Evolutionary conservation across 2,113 vertebrate species (phyloP), one percentile per base, ranked within the genome.

Genomic region (Tangachromis dhanisi): DNA sequence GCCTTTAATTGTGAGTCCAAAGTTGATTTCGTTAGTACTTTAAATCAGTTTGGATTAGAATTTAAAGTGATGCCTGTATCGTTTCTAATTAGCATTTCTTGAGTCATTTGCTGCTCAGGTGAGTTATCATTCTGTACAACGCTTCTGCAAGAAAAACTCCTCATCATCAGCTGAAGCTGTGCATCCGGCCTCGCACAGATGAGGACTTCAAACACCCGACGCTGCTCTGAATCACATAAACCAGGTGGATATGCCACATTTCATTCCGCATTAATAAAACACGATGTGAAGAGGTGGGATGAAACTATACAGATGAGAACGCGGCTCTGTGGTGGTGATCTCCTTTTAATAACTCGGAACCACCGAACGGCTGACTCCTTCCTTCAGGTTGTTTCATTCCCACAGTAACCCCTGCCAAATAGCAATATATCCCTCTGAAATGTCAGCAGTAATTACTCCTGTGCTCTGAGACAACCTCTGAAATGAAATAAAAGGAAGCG

Each of bases 371-470:
- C 54, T 80, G 76, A 91, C 88, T 88, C 66, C 85, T 47, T 87
- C 55, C 89, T 66, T 78, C 80, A 85, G 90, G 88, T 90, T 80
- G 47, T 88, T 82, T 88, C 68, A 91, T 90, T 88, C 86, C 88
- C 83, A 85, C 85, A 81, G 81, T 84, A 83, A 85, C 42, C 51
- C 83, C 86, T 85, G 38, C 90, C 93, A 93, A 91, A 93, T 84
- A 89, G 92, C 83, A 93, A 94, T 90, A 94, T 88, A 86, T 92
- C 88, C 84, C 87, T 85, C 71, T 82, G 85, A 95, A 93, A 95
- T 93, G 93, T 93, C 93, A 95, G 84, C 86, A 57, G 90, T 93
- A 93, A 93, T 94, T 94, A 94, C 86, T 90, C 31, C 83, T 90
- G 90, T 63, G 90, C 86, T 85, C 84, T 38, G 81, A 88, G 93